Conservation (phyloP, 2,113 vertebrate genomes). For the Scomber colias region DNA sequence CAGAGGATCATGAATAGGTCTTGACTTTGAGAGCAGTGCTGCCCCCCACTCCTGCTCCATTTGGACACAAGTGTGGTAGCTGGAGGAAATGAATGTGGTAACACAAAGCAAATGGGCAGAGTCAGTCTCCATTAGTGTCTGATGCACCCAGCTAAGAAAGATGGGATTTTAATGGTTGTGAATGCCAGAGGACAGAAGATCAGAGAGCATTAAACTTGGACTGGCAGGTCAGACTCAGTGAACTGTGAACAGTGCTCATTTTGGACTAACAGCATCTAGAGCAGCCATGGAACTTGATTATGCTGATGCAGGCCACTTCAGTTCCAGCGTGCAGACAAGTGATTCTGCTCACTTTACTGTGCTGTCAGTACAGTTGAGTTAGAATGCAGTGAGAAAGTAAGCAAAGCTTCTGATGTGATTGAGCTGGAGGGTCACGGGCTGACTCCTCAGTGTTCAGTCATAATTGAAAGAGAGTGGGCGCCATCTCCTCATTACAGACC, state of each 20-base stretch:
- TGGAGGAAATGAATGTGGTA: slow-evolving; percentile 55
- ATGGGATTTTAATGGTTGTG: slow-evolving; percentile 62
- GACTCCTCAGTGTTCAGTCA: slow-evolving; percentile 24
- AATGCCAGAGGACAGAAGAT: slow-evolving; percentile 28
- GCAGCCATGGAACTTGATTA: slow-evolving; percentile 47
- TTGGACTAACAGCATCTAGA: slow-evolving; percentile 46
- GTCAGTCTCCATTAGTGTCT: slow-evolving; percentile 70
- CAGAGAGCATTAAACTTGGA: slow-evolving; percentile 55
- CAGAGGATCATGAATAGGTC: slow-evolving; percentile 51
- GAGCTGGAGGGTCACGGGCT: slow-evolving; percentile 36
- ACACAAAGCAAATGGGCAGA: slow-evolving; percentile 69
- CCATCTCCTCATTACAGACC: slow-evolving; percentile 41
- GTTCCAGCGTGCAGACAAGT: slow-evolving; percentile 29
- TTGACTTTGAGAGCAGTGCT: slow-evolving; percentile 41
- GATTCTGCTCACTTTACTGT: slow-evolving; percentile 44
- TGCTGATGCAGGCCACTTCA: slow-evolving; percentile 53
- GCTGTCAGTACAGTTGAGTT: slow-evolving; percentile 28
- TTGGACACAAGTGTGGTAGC: slow-evolving; percentile 29
- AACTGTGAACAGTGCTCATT: slow-evolving; percentile 39
- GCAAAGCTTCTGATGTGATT: slow-evolving; percentile 40
- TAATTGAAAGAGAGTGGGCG: slow-evolving; percentile 49
- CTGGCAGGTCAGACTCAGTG: slow-evolving; percentile 54
- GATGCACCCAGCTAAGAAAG: slow-evolving; percentile 48
- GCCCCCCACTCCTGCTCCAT: neutral
- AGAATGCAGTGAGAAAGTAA: slow-evolving; percentile 22